Evolutionary conservation across 2,888 invertebrate genomes (phyloP).

Genomic region (Panzeria rudis): DNA sequence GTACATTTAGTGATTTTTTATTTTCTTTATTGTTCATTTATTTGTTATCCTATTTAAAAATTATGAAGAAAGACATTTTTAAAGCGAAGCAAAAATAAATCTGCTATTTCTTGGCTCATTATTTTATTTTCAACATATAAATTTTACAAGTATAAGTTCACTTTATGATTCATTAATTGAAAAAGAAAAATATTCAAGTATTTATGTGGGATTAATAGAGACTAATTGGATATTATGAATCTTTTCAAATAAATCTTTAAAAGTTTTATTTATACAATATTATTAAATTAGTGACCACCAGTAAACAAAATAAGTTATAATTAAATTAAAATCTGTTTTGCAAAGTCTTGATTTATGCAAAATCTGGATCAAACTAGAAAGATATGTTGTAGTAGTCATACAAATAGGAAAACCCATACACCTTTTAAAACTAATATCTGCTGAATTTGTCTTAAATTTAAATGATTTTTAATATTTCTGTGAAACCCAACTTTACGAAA

Average conservation of each 20-base stretch:
- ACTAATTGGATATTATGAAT: slow-evolving; percentile 52
- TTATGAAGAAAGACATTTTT: not conserved
- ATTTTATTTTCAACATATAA: not conserved
- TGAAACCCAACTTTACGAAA: too few relatives aligned
- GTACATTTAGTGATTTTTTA: slow-evolving; percentile 47
- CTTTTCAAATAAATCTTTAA: slow-evolving; percentile 23
- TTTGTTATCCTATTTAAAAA: slow-evolving; percentile 64
- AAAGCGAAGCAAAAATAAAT: not conserved
- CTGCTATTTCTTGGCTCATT: slow-evolving; percentile 35
- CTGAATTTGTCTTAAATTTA: not conserved
- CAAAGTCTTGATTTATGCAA: not conserved
- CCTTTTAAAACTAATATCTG: not conserved
- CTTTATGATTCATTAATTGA: slow-evolving; percentile 60
- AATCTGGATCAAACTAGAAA: not conserved
- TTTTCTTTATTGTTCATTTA: slow-evolving; percentile 43
- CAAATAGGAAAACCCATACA: not conserved
- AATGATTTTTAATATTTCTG: too few relatives aligned
- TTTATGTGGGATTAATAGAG: slow-evolving; percentile 47
- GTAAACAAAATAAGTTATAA: not conserved
- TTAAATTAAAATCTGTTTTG: not conserved
- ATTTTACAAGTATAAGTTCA: slow-evolving; percentile 13
- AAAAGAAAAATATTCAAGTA: slow-evolving; percentile 1
- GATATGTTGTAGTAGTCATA: not conserved
- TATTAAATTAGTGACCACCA: not conserved
- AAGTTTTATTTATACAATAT: slow-evolving; percentile 5